Conservation (phyloP, 1,140 invertebrate species). For the Cepaea nemoralis region DNA sequence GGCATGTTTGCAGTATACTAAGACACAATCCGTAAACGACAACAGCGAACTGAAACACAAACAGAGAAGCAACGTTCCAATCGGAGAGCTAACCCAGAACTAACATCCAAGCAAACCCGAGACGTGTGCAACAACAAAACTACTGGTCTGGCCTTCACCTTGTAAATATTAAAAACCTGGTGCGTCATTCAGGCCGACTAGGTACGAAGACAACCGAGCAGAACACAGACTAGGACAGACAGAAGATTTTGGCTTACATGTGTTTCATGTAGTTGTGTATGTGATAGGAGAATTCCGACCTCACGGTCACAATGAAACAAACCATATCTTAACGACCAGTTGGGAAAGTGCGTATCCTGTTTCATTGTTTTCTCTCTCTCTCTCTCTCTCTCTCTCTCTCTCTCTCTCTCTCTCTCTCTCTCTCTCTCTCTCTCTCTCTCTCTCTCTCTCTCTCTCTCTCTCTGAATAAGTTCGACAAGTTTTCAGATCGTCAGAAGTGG, state of each 20-base stretch:
- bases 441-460: no score
- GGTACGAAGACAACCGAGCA: neutral
- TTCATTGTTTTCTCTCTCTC: no score
- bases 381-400: no score
- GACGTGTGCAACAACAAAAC: constrained; percentile 11
- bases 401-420: no score
- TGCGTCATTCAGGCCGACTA: constrained; percentile 3
- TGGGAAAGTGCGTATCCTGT: no score
- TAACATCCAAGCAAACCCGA: neutral
- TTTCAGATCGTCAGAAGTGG: no score
- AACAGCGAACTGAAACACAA: neutral
- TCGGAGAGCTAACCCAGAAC: neutral
- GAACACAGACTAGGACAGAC: neutral
- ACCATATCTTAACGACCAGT: no score
- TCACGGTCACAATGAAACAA: no score
- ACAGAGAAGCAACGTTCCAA: neutral
- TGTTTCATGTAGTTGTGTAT: neutral
- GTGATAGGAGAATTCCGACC: no score
- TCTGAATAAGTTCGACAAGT: no score
- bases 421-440: no score
- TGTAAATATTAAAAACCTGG: neutral
- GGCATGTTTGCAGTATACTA: constrained; percentile 48
- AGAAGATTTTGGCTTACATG: neutral
- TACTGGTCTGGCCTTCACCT: neutral
- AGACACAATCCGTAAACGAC: neutral